Percentiles rank a stretch among this genome's conserved stretches.
Evolutionary conservation across 2,888 invertebrate species (phyloP).

Genomic region (Lepeophtheirus nordmannii): DNA sequence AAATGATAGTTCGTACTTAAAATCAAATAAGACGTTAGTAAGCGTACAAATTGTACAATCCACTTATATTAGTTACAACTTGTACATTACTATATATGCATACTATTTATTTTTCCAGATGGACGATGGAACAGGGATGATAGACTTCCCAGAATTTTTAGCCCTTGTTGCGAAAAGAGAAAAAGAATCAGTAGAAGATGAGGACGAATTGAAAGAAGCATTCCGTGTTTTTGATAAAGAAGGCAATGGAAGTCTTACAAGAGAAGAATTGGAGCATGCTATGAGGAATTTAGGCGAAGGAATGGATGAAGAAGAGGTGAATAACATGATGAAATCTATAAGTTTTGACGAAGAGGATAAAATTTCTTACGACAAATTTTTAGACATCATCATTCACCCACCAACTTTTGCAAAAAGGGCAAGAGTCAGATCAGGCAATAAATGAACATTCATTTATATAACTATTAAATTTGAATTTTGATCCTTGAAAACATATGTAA

Average conservation of each 20-base stretch:
- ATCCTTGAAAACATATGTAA: too few species aligned
- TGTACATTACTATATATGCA: not conserved
- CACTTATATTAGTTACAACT: not conserved
- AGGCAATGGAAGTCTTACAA: not conserved
- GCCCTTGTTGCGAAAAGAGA: not conserved
- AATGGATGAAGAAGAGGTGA: not conserved
- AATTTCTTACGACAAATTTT: not conserved
- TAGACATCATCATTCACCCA: slow-evolving; percentile 1
- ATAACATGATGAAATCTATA: not conserved
- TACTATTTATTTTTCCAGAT: not conserved
- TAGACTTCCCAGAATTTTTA: slow-evolving; percentile 8
- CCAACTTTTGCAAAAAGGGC: too few species aligned
- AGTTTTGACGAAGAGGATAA: not conserved
- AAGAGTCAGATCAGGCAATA: too few species aligned
- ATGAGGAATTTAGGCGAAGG: not conserved
- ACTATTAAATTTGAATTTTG: too few species aligned
- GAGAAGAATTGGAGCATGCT: not conserved
- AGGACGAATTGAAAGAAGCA: not conserved
- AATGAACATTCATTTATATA: too few species aligned
- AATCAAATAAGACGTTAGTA: too few species aligned
- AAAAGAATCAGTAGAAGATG: not conserved
- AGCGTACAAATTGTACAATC: not conserved
- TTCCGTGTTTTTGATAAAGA: slow-evolving; percentile 1
- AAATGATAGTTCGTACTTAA: too few species aligned
- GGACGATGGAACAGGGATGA: slow-evolving; percentile 1